Base-by-base conservation (phyloP, 2,797 vertebrate species). In the Pampus argenteus region DNA sequence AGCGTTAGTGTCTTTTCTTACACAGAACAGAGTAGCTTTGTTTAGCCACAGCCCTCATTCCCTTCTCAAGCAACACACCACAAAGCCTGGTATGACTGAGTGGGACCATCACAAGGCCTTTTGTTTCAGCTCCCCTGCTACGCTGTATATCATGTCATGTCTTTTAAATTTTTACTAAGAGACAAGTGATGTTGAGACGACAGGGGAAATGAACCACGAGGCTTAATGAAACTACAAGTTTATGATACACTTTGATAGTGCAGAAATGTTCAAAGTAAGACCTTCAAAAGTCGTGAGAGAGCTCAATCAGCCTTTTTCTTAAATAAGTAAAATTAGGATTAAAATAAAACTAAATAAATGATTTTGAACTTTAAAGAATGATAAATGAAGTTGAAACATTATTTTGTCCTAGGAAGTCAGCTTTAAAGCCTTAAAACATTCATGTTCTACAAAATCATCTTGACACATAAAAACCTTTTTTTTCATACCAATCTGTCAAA, bases 1-100 rank as follows among this genome's bases (percentile, higher is more conserved):
- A 58, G 66, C 51, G 55, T 54, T 44, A 67, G 70, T 15, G 18
- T 76, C 56, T 59, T 71, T 71, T 62, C 58, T 77, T 61, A 52
- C 66, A 71, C 73, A 54, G 84, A 76, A 88, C 83, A 91, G 68
- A 5, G 50, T 25, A n/a, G 78, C 91, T 88, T 90, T 92, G 87
- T 92, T 76, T 58, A 5, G 29, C 48, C 28, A 51, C 71, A 67
- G 76, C 59, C 59, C 71, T 82, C 57, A 69, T 62, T 75, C 77
- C 58, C 63, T 55, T 50, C 38, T 75, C 52, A 25, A 79, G 47
- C 66, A 69, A 78, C 74, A 75, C 74, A 79, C 60, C 74, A 88
- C 80, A 88, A 62, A 81, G 80, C 77, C 82, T 79, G 80, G 81
- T 73, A 74, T 83, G 82, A 74, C 78, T 64, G 80, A 81, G 86